Base-by-base conservation (phyloP, 2,888 invertebrate species). In the Drosophila longiperda region DNA sequence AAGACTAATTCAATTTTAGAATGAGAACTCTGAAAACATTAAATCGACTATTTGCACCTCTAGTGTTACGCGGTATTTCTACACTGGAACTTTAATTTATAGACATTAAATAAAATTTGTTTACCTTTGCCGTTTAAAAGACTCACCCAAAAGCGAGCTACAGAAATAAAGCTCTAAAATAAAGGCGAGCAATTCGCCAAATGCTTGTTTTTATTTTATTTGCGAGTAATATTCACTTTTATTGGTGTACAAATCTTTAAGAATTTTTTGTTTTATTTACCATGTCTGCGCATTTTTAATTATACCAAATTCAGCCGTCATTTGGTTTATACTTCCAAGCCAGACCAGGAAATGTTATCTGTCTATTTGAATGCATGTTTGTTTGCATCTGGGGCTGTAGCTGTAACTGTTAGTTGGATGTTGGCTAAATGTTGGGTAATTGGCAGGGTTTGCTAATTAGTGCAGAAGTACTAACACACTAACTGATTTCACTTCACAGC, bases 251-350 rank as follows among this genome's bases (percentile, higher is more conserved):
- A 68, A 67, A 71, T 67, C 64, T 67, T 65, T 50, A 63, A 66
- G 53, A 67, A 73, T 77, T 68, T 65, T 55, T 55, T 55, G 48
- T 70, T 75, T 65, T 73, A 67, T 80, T 86, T 67, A 53, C 55
- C 5, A 34, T 66, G 89, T 84, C 85, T 85, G 89, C 66, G 69
- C 82, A 84, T 82, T 89, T 89, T 73, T 67, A 87, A 89, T 82
- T 71, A 79, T 82, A 73, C 74, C 42, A 32, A 58, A 63, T 59
- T 71, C 29, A 20, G 29, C 32, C 54, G 64, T 53, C 20, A 42
- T 66, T 75, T 49, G 53, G 67, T 71, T 71, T 65, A 76, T 60
- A 66, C 54, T 67, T 66, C 59, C 53, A 62, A 53, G 48, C 48
- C 29, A 40, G 55, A 17, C 17, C 33, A 29, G 52, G 26, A 23